Evolutionary conservation across 2,888 invertebrate genomes (phyloP), one percentile per base, ranked within the genome.

Genomic region (Hydraecia micacea): DNA sequence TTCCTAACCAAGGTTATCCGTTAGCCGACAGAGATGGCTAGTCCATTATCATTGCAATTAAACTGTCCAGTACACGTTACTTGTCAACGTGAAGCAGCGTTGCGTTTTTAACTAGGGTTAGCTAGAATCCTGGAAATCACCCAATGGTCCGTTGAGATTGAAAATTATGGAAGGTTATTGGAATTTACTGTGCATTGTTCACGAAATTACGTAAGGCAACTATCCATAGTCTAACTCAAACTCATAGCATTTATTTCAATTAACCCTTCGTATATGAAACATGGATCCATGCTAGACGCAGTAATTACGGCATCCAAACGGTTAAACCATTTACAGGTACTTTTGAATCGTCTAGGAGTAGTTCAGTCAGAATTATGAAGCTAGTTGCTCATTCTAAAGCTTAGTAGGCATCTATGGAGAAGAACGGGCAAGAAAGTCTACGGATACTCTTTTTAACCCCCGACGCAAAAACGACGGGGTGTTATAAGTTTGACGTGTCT

Each of bases 21-120:
- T 7, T 15, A 52, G 3, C 21, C 63, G 15, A 11, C 49, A 58
- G 39, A 58, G 21, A 52, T 68, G 42, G 18, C 52, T 28, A 36
- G 15, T 36, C 52, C 39, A 77, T 76, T 83, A 67, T 15, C 42
- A 46, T 36, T 55, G 65, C 65, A 69, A 66, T 65, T 60, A 66
- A 65, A 60, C 21, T 77, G 66, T 58, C 68, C 7, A 9, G 15
- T 55, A n/a, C 66, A 46, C 3, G 62, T 39, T 55, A n/a, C 39
- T 36, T 76, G 83, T 77, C 36, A 77, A 13, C n/a, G 18, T 71
- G 18, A 7, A 58, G 32, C 39, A 58, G 25, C 28, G 13, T 46
- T 21, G 25, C 18, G 46, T 36, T 60, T 4, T n/a, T 21, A 60
- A 73, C 36, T 9, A 72, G 55, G 55, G 4, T 55, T n/a, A 28